These are phyloP conservation scores for Falcunculus frontatus DNA, from an alignment of 2,113 vertebrate genomes.

Conservation along the genomic window DNA sequence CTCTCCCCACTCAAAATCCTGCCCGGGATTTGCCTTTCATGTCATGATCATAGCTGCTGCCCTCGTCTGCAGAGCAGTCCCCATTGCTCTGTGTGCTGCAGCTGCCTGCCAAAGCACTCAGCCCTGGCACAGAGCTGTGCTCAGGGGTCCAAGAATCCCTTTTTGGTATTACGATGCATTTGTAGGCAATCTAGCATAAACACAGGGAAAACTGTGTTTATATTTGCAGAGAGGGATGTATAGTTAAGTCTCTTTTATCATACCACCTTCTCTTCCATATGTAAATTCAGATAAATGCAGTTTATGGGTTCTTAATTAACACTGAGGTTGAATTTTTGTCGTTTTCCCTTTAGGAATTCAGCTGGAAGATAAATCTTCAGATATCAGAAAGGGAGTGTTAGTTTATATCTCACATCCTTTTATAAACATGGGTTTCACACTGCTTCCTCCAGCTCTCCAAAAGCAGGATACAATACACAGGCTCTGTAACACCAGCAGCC, in stretches of 20 bases:
- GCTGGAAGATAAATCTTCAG: slow-evolving; percentile 10
- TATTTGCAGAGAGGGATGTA: background rate
- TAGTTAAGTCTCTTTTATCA: background rate
- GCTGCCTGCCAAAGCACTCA: background rate
- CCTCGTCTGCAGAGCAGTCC: background rate
- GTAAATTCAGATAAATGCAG: slow-evolving; percentile 15
- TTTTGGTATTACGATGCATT: background rate
- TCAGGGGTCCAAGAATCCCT: background rate
- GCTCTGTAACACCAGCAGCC: background rate
- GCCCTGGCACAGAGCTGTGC: background rate
- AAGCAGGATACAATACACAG: slow-evolving; percentile 7
- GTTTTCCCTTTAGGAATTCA: slow-evolving; percentile 11
- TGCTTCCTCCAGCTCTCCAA: slow-evolving; percentile 17
- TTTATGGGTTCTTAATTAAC: slow-evolving; percentile 1
- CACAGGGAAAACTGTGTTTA: background rate
- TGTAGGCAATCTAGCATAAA: slow-evolving; percentile 4
- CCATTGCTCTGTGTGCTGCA: background rate
- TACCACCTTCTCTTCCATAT: background rate
- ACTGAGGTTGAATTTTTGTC: background rate
- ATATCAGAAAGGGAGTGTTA: slow-evolving; percentile 20
- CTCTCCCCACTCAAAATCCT: background rate
- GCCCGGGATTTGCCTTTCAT: background rate
- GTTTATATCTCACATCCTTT: slow-evolving; percentile 35
- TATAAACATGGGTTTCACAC: slow-evolving; percentile 4
- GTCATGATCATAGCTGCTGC: background rate